Evolutionary conservation across 2,888 invertebrate genomes (phyloP), one percentile per base, ranked within the genome.

Genomic region (Halictus ligatus): DNA sequence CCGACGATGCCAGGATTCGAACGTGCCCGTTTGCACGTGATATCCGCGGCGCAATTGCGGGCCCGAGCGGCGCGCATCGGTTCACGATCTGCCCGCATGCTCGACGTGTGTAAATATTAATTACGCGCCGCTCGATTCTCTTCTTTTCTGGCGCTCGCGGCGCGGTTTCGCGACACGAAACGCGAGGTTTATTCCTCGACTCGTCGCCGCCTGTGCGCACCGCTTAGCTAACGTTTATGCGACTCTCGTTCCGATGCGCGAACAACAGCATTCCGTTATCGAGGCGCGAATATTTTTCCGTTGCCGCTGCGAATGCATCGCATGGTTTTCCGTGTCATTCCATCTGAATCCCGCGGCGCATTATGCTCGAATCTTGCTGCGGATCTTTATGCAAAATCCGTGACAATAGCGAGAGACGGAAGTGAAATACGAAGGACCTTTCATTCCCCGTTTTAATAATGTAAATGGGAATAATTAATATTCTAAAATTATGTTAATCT

Each of bases 21-120:
- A 84, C 83, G 81, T 83, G 86, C 82, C 13, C 54, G 21, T 85
- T 78, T 77, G 81, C 86, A 87, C 89, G 85, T 87, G 89, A 88
- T 35, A 35, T 87, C 69, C 84, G 60, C 60, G 75, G 43, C 72
- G 84, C 81, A 84, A 79, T 75, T 86, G 78, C 80, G 76, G 80
- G 79, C 76, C 43, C 21, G 81, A 67, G 67, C 78, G 43, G 64
- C 54, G 67, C 75, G 86, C 60, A 15, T 64, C 60, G 29, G 29
- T 64, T 64, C 60, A 64, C 60, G 60, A 29, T 1, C 7, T 2
- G 60, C 15, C 60, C 29, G 60, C 60, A 29, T 64, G 60, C 60
- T 25, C 60, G 15, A 64, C 60, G 60, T 64, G 60, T 29, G 60
- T 64, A 64, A 29, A 64, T 64, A 64, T 25, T 64, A 25, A n/a